A percentile compares a stretch with the other conserved stretches of the same genome.
Evolutionary conservation across 1,140 invertebrate genomes (phyloP).

Genomic region (Calycopis cecrops): DNA sequence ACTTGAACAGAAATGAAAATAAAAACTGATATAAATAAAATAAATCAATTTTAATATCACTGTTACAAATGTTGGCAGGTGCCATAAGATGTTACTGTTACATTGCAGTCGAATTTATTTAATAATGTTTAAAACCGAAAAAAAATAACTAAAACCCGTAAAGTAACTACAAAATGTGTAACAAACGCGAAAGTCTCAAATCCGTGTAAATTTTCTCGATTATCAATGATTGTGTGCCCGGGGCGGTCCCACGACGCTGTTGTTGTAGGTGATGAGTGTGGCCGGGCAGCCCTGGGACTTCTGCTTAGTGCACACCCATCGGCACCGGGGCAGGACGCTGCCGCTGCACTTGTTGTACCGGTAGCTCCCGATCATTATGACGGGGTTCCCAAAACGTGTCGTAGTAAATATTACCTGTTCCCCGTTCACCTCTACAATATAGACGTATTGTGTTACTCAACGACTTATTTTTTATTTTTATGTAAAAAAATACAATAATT

Average conservation of each 20-base stretch:
- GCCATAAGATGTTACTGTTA: too few relatives aligned
- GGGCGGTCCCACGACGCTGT: not conserved
- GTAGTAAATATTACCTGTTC: not conserved
- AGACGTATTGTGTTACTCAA: not conserved
- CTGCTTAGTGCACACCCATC: not conserved
- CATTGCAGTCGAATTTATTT: too few relatives aligned
- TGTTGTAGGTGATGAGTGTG: not conserved
- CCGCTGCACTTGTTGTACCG: constrained; percentile 8
- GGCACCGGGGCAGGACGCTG: not conserved
- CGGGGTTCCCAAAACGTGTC: constrained; percentile 13
- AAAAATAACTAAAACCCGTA: too few relatives aligned
- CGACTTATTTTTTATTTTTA: constrained; percentile 1
- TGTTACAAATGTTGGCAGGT: too few relatives aligned
- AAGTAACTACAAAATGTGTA: too few relatives aligned
- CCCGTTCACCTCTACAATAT: constrained; percentile 9
- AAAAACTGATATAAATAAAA: too few relatives aligned
- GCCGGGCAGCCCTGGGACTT: not conserved
- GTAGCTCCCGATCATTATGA: constrained; percentile 7
- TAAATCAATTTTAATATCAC: too few relatives aligned
- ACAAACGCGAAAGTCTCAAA: too few relatives aligned
- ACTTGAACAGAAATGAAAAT: too few relatives aligned
- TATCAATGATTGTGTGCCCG: not conserved
- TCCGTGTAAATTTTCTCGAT: too few relatives aligned
- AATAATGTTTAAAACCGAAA: too few relatives aligned
- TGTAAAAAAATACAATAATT: too few relatives aligned